A percentile compares a stretch with the other conserved stretches of the same genome.
Evolutionary conservation across 2,888 invertebrate genomes (phyloP).

Genomic region (Thymelicus sylvestris): DNA sequence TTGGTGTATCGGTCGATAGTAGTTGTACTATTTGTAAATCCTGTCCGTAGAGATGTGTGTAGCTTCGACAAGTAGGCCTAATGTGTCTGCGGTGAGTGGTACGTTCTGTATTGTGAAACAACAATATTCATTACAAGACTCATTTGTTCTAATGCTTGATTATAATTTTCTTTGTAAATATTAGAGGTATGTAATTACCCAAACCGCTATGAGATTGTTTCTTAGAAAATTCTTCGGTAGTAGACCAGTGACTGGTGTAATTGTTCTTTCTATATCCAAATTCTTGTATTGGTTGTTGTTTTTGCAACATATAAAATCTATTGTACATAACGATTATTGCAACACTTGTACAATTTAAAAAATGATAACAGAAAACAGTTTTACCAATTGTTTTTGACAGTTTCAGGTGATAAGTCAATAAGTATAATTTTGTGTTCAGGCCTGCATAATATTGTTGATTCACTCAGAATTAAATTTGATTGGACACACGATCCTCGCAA

Average conservation of each 20-base stretch:
- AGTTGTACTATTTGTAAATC: neutral
- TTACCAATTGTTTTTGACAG: too few species aligned
- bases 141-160: neutral
- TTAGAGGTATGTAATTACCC: too few species aligned
- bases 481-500: neutral
- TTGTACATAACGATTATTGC: too few species aligned
- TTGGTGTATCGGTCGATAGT: conserved; percentile 2
- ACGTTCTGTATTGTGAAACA: neutral
- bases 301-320: too few species aligned
- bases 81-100: neutral
- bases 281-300: too few species aligned
- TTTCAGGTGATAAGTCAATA: too few species aligned
- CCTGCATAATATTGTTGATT: neutral
- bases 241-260: too few species aligned
- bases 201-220: neutral
- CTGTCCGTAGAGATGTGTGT: neutral
- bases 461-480: neutral
- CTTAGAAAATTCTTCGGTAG: neutral
- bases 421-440: too few species aligned
- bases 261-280: neutral
- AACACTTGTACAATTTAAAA: too few species aligned
- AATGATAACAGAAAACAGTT: too few species aligned
- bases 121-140: neutral
- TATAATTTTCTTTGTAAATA: neutral
- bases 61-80: conserved; percentile 1